Evolutionary conservation across 1,140 invertebrate species (phyloP).

Genomic region (Lepidurus arcticus): DNA sequence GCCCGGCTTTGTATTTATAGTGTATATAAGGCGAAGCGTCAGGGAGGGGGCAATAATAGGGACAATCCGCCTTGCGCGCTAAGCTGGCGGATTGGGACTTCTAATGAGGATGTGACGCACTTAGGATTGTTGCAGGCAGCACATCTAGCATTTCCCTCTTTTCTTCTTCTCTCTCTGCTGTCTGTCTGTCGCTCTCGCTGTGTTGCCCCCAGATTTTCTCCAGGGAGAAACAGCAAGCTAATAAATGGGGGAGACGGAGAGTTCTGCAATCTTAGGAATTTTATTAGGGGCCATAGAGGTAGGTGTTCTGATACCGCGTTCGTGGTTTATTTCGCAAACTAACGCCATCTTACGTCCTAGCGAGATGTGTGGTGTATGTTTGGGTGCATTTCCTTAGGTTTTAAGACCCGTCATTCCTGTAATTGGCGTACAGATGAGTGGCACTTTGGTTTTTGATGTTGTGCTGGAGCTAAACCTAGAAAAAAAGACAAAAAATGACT

Average conservation of each 20-base stretch:
- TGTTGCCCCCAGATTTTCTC: neutral
- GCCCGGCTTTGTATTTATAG: constrained; percentile 15
- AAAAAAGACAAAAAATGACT: neutral
- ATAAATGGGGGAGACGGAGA: constrained; percentile 6
- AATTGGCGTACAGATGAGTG: neutral
- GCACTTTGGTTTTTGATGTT: neutral
- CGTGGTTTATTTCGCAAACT: neutral
- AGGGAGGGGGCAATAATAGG: constrained; percentile 17
- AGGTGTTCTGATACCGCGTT: neutral
- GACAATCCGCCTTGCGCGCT: constrained; percentile 16
- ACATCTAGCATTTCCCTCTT: neutral
- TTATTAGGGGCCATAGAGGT: neutral
- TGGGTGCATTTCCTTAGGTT: neutral
- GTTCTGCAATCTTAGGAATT: neutral
- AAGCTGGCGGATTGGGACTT: constrained; percentile 8
- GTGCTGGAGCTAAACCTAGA: neutral
- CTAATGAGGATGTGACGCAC: constrained; percentile 21
- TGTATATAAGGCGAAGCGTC: neutral
- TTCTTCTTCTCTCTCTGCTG: neutral
- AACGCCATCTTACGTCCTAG: neutral
- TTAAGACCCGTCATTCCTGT: neutral
- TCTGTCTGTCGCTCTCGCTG: neutral
- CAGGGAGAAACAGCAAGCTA: neutral
- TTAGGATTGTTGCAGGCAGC: constrained; percentile 14
- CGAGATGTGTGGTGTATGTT: neutral